These are phyloP conservation scores for Gavia stellata DNA, from an alignment of 2,113 vertebrate genomes.

Conservation along the genomic window DNA sequence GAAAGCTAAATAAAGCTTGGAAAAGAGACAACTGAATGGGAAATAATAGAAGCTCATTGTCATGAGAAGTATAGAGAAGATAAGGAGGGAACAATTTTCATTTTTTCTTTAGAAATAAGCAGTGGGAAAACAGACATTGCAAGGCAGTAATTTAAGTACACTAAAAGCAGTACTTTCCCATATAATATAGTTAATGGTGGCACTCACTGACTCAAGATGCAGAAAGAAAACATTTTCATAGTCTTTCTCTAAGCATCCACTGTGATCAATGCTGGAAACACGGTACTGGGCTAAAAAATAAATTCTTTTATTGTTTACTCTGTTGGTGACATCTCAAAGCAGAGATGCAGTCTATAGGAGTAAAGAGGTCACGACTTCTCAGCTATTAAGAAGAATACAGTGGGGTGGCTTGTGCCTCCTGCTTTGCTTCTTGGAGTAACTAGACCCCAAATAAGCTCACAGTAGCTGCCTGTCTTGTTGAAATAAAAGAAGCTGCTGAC, in stretches of 20 bases:
- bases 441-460: not conserved
- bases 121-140: not conserved
- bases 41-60: not conserved
- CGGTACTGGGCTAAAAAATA: not conserved
- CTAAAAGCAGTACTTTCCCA: not conserved
- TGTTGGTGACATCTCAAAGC: not conserved
- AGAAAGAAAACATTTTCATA: not conserved
- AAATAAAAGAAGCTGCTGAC: not conserved
- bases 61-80: not conserved
- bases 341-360: rapidly evolving
- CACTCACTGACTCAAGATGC: not conserved
- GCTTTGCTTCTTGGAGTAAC: not conserved
- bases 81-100: not conserved
- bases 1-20: not conserved
- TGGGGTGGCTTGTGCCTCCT: not conserved
- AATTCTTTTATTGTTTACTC: not conserved
- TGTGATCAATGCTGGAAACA: not conserved
- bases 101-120: not conserved
- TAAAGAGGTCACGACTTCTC: not conserved
- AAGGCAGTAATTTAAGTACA: not conserved
- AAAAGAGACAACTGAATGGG: not conserved
- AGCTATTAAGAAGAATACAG: not conserved
- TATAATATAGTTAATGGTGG: not conserved
- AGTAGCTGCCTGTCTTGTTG: not conserved
- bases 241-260: not conserved